phyloP scores from a whole-genome alignment of 2,888 invertebrate genomes.

The Nemurella pictetii region DNA sequence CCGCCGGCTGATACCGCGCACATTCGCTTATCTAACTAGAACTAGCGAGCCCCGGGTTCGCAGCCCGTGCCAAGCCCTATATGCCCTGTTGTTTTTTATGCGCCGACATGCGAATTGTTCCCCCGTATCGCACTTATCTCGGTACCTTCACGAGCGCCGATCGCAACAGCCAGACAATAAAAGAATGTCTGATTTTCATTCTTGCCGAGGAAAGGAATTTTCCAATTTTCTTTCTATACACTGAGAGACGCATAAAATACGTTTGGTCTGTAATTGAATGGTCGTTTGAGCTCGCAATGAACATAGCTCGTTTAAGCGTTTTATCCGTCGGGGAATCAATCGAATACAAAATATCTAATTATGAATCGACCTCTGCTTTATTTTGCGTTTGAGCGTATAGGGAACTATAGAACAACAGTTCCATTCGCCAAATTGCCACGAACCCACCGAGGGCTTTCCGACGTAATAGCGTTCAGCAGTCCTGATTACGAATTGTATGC shows the following conservation, averaged over 20 bases:
- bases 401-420: too few species aligned
- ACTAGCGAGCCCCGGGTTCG: neutral
- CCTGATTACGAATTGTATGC: too few species aligned
- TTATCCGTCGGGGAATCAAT: too few species aligned
- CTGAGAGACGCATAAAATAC: neutral
- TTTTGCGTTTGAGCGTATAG: too few species aligned
- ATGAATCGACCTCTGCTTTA: too few species aligned
- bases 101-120: neutral
- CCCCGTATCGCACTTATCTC: neutral
- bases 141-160: neutral
- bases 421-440: too few species aligned
- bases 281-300: too few species aligned
- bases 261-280: too few species aligned
- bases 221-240: neutral
- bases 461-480: too few species aligned
- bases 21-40: neutral
- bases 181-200: neutral
- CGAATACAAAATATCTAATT: too few species aligned
- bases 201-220: neutral
- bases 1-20: neutral
- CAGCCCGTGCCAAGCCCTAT: neutral
- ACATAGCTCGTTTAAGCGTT: too few species aligned
- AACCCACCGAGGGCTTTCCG: too few species aligned
- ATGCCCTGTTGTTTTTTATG: neutral
- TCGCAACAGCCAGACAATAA: neutral